Evolutionary conservation across 1,140 invertebrate species (phyloP), one percentile per base, ranked within the genome.

Genomic region (Maconellicoccus hirsutus): DNA sequence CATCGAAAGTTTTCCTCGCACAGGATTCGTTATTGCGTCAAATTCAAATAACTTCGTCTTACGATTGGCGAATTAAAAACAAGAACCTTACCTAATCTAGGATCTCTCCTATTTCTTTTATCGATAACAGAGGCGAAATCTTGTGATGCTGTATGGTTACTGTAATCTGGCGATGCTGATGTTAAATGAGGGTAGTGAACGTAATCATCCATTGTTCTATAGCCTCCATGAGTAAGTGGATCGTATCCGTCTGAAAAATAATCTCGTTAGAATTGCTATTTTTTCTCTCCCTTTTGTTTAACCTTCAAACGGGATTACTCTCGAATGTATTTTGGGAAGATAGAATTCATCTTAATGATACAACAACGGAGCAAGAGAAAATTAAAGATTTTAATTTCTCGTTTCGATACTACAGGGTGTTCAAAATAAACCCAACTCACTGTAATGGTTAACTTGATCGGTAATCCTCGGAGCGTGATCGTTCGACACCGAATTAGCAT

Each of bases 121-220:
- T 72, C 72, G 1, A 70, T 75, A 0, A 74, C 74, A 70, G 86
- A 86, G 80, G 88, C 90, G 80, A 91, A 92, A 78, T 93, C 89
- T 81, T 92, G 83, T 76, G 88, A 89, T 73, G 89, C 86, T 16
- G 59, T 29, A 80, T 89, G 89, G 80, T 90, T 88, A 75, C 85
- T 88, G 77, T 89, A 89, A 79, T 90, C 87, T 0, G 74, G 77
- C 26, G 73, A 74, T 38, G 72, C 75, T 0, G 76, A 75, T 79
- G 75, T 83, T 79, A 73, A 88, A 81, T 89, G 89, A 73, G 89
- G 89, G 81, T 92, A 92, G 38, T 89, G 85, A 14, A 89, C 89
- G 77, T 93, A 94, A 81, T 93, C 91, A 77, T 92, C 90, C 71
- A 91, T 86, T 25, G 87, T 86, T 33, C 88, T 89, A 78, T 92